A percentile compares a stretch with the other conserved stretches of the same genome.
Evolutionary conservation across 2,888 invertebrate species (phyloP).

Genomic region (Monochamus alternatus): DNA sequence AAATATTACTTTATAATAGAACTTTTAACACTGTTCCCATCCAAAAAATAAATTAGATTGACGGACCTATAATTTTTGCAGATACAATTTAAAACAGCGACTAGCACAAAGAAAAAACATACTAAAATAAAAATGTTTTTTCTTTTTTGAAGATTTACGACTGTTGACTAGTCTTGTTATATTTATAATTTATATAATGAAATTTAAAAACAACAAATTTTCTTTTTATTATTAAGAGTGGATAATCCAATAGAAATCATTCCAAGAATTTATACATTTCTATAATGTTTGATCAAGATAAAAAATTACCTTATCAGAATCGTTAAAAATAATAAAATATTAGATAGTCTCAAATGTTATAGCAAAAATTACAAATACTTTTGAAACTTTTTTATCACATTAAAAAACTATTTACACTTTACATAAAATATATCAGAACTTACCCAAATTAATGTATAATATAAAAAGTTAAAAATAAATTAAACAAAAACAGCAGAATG

Average conservation of each 20-base stretch:
- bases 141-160: background rate
- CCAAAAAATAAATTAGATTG: too few relatives aligned
- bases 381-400: background rate
- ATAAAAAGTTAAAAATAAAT: background rate
- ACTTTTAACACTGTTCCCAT: background rate
- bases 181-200: background rate
- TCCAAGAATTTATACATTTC: background rate
- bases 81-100: background rate
- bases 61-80: too few relatives aligned
- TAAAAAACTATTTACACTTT: background rate
- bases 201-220: background rate
- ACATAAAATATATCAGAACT: constrained; percentile 15
- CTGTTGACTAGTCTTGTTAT: too few relatives aligned
- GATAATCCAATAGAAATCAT: background rate
- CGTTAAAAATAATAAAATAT: background rate
- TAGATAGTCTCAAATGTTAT: background rate
- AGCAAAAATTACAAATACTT: background rate
- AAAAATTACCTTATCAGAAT: background rate
- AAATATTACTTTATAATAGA: background rate
- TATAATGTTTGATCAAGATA: background rate
- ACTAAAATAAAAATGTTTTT: too few relatives aligned
- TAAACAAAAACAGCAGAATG: constrained; percentile 1
- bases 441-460: constrained; percentile 20
- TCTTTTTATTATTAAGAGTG: background rate
- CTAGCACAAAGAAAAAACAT: background rate